phyloP scores from a whole-genome alignment of 2,113 vertebrate species.

The Odocoileus hemionus region DNA sequence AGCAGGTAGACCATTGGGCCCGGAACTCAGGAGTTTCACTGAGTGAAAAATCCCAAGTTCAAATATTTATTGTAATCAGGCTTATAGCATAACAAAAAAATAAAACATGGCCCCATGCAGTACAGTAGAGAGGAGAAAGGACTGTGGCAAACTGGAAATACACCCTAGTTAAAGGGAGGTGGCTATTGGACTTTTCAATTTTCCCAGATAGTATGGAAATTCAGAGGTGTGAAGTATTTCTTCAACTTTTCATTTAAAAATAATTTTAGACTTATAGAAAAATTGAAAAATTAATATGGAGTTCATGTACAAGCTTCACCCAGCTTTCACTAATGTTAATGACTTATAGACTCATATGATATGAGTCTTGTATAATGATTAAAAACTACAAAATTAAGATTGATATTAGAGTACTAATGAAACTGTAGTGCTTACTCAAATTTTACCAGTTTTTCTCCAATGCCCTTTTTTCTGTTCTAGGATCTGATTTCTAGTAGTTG shows the following conservation, averaged over 20 bases:
- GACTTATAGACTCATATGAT: not conserved
- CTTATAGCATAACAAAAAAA: not conserved
- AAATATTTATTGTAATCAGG: not conserved
- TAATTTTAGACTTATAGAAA: not conserved
- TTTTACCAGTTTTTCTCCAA: not conserved
- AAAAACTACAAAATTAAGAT: not conserved
- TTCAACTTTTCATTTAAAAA: not conserved
- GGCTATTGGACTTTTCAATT: not conserved
- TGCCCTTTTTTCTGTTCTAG: not conserved
- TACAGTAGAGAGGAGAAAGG: not conserved
- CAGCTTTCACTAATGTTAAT: not conserved
- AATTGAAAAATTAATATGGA: not conserved
- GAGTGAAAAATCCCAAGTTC: not conserved
- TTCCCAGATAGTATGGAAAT: not conserved
- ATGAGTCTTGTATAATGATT: not conserved
- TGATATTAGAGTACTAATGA: not conserved
- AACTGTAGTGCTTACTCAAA: not conserved
- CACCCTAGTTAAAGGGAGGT: not conserved
- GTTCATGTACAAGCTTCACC: not conserved
- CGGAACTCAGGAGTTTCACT: not conserved
- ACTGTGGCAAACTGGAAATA: not conserved
- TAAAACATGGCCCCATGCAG: not conserved
- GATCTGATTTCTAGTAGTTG: not conserved
- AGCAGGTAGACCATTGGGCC: not conserved
- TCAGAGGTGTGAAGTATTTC: not conserved